These are phyloP conservation scores for Amblyopsis hoosieri DNA, from an alignment of 2,797 vertebrate genomes.

Conservation along the genomic window DNA sequence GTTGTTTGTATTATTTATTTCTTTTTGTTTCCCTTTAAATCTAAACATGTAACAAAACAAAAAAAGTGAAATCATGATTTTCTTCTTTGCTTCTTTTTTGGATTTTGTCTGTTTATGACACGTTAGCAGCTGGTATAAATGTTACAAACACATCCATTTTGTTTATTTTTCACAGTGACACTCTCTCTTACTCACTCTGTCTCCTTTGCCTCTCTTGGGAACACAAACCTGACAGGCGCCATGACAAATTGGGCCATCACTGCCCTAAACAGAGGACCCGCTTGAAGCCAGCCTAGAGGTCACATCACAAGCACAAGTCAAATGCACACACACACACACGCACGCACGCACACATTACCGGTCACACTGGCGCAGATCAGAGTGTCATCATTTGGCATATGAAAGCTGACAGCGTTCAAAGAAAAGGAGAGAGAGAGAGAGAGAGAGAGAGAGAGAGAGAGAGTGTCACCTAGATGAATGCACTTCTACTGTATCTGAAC, in stretches of 20 bases:
- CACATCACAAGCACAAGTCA: conserved; percentile 30
- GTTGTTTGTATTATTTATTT: no score
- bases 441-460: conserved; percentile 26
- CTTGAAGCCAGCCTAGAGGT: conserved; percentile 42
- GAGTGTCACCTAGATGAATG: conserved; percentile 15
- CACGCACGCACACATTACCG: conserved; percentile 2
- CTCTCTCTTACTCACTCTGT: neutral
- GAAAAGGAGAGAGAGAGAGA: conserved; percentile 26
- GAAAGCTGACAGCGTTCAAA: conserved; percentile 52
- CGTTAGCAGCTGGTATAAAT: conserved; percentile 7
- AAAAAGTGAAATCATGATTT: neutral
- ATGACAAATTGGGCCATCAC: conserved; percentile 57
- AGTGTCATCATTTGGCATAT: conserved; percentile 50
- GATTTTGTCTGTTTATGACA: no score
- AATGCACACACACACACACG: conserved; percentile 7
- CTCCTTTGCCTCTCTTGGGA: conserved; percentile 29
- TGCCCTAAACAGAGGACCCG: conserved; percentile 40
- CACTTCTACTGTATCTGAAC: conserved; percentile 28
- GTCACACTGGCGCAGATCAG: conserved; percentile 17
- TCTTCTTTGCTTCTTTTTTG: no score
- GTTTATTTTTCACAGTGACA: neutral
- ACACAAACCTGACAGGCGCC: conserved; percentile 54
- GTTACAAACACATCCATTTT: conserved; percentile 13
- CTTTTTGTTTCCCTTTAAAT: neutral
- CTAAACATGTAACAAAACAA: neutral